A percentile compares a stretch with the other conserved stretches of the same genome.
phyloP scores from a whole-genome alignment of 2,888 invertebrate genomes.

The Lepidocyrtoides sp. region DNA sequence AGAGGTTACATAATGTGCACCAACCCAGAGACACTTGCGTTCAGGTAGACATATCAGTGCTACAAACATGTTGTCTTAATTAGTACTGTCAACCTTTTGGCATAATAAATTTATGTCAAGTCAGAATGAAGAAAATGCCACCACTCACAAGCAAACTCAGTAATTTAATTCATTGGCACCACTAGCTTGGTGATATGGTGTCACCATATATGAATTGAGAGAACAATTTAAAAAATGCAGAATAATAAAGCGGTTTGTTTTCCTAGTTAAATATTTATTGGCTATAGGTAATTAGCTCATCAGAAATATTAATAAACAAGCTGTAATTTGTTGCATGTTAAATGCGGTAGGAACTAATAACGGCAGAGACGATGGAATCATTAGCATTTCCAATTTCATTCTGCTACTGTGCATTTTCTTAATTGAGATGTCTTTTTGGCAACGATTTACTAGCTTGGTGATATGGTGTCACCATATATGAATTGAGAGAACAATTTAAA shows the following conservation, averaged over 20 bases:
- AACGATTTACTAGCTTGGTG: background rate
- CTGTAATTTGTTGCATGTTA: slow-evolving; percentile 7
- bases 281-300: background rate
- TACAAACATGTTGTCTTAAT: background rate
- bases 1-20: background rate
- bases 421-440: background rate
- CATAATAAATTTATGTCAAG: slow-evolving; percentile 29
- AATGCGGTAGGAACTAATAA: background rate
- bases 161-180: background rate
- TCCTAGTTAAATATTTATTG: background rate
- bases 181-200: background rate
- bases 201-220: too few species aligned
- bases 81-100: slow-evolving; percentile 18
- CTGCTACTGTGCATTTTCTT: slow-evolving; percentile 29
- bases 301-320: slow-evolving; percentile 28
- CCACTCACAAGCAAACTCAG: background rate
- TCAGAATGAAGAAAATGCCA: background rate
- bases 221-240: background rate
- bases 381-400: slow-evolving; percentile 18
- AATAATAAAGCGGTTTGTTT: background rate
- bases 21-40: background rate
- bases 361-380: background rate
- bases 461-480: background rate
- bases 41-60: background rate
- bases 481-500: too few species aligned